Conservation (phyloP, 64 coral and sea anemone species). For the Platygyra sinensis region DNA sequence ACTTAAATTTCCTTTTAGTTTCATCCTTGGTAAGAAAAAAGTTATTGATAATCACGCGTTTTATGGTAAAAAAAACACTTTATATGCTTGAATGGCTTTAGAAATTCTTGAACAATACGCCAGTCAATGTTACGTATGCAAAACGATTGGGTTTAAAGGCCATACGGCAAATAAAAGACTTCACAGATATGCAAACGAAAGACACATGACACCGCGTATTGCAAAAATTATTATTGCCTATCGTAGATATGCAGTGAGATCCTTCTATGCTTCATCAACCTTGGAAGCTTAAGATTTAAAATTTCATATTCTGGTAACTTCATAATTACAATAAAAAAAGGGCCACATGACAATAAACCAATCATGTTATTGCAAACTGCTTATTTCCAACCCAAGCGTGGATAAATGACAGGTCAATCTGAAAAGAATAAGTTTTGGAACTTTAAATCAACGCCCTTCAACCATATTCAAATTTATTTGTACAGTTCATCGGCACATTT, state of each 20-base stretch:
- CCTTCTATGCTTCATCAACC: background rate
- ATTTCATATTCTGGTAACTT: conserved; percentile 6
- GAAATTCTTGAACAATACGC: conserved; percentile 44
- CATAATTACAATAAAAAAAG: background rate
- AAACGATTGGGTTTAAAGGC: background rate
- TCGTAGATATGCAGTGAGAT: no score
- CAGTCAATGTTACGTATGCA: background rate
- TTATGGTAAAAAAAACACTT: background rate
- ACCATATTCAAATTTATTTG: background rate
- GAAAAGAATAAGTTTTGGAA: conserved; percentile 40
- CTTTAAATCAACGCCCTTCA: conserved; percentile 21
- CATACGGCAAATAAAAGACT: background rate
- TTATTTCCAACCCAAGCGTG: conserved; percentile 38
- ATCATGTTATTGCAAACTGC: conserved; percentile 4
- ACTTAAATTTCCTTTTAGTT: no score
- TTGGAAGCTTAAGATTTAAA: background rate
- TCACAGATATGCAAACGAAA: background rate
- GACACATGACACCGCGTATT: background rate
- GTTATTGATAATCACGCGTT: background rate
- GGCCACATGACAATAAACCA: background rate
- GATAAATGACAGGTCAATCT: conserved; percentile 40
- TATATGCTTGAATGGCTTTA: conserved; percentile 29
- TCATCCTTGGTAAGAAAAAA: no score
- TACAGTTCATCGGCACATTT: no score
- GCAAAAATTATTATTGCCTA: background rate